A percentile compares a stretch with the other conserved stretches of the same genome.
Evolutionary conservation across 1,140 invertebrate species (phyloP).

Genomic region (Drosophila busckii): DNA sequence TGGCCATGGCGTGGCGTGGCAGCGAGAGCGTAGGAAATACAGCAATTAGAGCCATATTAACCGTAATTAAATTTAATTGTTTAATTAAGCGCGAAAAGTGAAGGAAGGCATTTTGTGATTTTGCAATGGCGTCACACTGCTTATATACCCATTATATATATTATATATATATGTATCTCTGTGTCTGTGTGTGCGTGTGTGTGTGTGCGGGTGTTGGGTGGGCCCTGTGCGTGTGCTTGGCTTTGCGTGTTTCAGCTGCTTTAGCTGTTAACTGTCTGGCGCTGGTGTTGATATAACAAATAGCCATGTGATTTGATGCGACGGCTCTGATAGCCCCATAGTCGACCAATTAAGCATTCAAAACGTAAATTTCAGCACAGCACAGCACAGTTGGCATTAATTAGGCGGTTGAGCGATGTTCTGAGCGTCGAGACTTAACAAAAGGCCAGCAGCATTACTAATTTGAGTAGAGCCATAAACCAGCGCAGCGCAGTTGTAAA

Average conservation of each 20-base stretch:
- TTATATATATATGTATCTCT: conserved; percentile 14
- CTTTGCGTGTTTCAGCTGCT: conserved; percentile 23
- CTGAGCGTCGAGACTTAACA: too few relatives aligned
- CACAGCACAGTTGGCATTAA: conserved; percentile 68
- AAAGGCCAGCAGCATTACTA: conserved; percentile 19
- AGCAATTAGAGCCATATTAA: conserved; percentile 79
- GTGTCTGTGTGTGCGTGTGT: conserved; percentile 4
- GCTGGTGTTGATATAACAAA: conserved; percentile 67
- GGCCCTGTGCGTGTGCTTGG: conserved; percentile 18
- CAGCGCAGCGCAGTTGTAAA: not conserved
- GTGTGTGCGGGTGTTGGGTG: conserved; percentile 33
- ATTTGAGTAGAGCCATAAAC: conserved; percentile 3
- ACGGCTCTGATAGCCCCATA: conserved; percentile 69
- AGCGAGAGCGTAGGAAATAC: conserved; percentile 71
- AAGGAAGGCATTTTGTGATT: conserved; percentile 75
- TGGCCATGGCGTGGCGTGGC: conserved; percentile 34
- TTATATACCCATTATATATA: conserved; percentile 5
- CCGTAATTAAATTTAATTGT: conserved; percentile 79
- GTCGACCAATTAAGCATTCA: conserved; percentile 72
- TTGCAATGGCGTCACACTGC: conserved; percentile 42
- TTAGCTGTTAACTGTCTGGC: conserved; percentile 5
- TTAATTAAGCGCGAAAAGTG: conserved; percentile 79
- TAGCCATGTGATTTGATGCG: conserved; percentile 75
- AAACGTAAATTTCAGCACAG: conserved; percentile 72
- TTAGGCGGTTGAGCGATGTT: conserved; percentile 28